Evolutionary conservation across 2,888 invertebrate species (phyloP).

Genomic region (Synanthedon vespiformis): DNA sequence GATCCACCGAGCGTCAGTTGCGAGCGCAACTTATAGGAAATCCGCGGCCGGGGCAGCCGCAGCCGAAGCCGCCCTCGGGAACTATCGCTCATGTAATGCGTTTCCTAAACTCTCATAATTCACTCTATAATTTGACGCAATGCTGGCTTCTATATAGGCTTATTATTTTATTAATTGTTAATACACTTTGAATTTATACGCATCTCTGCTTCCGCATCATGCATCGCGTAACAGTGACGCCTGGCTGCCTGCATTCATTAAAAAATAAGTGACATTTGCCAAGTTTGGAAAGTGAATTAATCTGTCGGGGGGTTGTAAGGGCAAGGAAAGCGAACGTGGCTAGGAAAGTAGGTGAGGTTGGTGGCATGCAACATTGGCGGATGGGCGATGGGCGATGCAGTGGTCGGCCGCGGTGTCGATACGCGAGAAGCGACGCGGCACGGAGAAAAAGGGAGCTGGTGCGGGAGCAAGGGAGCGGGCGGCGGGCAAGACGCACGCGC

Average conservation of each 20-base stretch:
- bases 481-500: constrained; percentile 35
- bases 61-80: neutral
- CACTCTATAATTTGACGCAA: neutral
- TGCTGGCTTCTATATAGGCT: neutral
- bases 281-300: constrained; percentile 21
- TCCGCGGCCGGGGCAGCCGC: neutral
- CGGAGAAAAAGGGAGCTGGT: constrained; percentile 12
- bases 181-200: neutral
- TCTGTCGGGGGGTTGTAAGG: constrained; percentile 24
- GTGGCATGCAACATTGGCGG: constrained; percentile 11
- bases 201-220: neutral
- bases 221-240: neutral
- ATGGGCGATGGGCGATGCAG: constrained; percentile 40
- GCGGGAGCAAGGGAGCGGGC: constrained; percentile 19
- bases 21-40: neutral
- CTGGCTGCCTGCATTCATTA: neutral
- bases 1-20: neutral
- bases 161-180: neutral
- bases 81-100: neutral
- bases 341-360: constrained; percentile 17
- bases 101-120: neutral
- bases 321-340: constrained; percentile 27
- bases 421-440: constrained; percentile 34
- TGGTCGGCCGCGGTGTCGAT: constrained; percentile 57
- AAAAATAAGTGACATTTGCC: neutral